Conservation (phyloP, 1,140 invertebrate species). For the Plodia interpunctella region DNA sequence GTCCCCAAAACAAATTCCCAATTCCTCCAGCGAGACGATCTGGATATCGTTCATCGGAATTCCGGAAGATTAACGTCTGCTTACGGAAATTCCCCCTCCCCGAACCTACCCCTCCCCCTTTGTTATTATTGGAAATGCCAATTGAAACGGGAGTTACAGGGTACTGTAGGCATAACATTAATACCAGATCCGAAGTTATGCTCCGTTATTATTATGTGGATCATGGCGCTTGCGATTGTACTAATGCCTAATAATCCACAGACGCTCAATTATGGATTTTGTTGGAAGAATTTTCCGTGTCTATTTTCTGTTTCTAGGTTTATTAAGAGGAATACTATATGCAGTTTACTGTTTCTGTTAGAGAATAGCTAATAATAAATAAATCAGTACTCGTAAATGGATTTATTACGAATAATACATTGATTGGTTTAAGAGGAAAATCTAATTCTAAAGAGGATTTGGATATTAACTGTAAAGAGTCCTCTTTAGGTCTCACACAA, state of each 20-base stretch:
- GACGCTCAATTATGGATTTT: neutral
- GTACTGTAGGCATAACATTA: constrained; percentile 15
- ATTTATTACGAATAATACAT: no score
- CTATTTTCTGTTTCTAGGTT: neutral
- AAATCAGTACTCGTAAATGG: no score
- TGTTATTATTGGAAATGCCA: constrained; percentile 42
- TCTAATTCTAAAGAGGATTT: no score
- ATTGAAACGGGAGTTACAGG: constrained; percentile 26
- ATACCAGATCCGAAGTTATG: constrained; percentile 15
- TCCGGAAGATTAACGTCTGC: constrained; percentile 36
- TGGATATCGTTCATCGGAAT: constrained; percentile 26
- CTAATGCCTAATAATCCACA: neutral
- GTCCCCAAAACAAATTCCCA: neutral
- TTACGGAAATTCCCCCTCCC: constrained; percentile 12
- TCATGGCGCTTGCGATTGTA: neutral
- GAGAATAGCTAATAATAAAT: no score
- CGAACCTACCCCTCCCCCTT: neutral
- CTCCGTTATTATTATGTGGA: neutral
- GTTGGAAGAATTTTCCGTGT: neutral
- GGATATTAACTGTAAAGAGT: no score
- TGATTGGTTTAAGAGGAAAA: no score
- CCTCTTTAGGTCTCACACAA: no score
- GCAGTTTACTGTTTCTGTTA: no score
- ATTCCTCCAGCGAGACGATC: constrained; percentile 9
- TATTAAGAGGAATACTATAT: no score